Conservation (phyloP, 2,888 invertebrate genomes). For the Lithophane leautieri region DNA sequence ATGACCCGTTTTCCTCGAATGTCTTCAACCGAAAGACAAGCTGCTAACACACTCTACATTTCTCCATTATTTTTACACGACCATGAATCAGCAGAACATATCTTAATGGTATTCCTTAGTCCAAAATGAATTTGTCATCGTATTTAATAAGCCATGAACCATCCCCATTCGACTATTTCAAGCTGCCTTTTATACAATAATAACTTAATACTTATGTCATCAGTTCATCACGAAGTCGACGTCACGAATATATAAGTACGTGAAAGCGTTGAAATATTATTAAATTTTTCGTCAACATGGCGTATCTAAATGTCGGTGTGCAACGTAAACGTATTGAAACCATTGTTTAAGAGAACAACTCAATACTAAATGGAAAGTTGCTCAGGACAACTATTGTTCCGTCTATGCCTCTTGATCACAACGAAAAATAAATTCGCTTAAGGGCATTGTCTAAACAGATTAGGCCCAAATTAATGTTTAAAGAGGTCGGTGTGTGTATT, state of each 20-base stretch:
- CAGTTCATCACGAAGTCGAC: conserved; percentile 33
- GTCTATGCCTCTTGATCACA: conserved; percentile 52
- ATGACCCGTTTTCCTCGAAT: conserved; percentile 50
- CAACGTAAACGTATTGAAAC: conserved; percentile 52
- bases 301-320: conserved; percentile 62
- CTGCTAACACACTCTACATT: conserved; percentile 44
- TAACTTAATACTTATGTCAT: conserved; percentile 62
- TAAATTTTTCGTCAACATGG: conserved; percentile 58
- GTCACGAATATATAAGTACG: conserved; percentile 53
- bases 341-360: conserved; percentile 56
- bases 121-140: conserved; percentile 63
- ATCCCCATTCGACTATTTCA: conserved; percentile 39
- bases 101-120: conserved; percentile 40
- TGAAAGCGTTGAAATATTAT: conserved; percentile 63
- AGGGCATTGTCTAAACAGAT: conserved; percentile 65
- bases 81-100: conserved; percentile 49
- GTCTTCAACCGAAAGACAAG: conserved; percentile 45
- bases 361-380: conserved; percentile 56
- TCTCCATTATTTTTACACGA: conserved; percentile 35
- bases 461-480: conserved; percentile 69
- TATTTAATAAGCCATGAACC: conserved; percentile 58
- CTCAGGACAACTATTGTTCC: conserved; percentile 47
- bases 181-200: conserved; percentile 54
- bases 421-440: conserved; percentile 64
- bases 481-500: conserved; percentile 67